Evolutionary conservation across 2,113 vertebrate species (phyloP).

Genomic region (Passer montanus): DNA sequence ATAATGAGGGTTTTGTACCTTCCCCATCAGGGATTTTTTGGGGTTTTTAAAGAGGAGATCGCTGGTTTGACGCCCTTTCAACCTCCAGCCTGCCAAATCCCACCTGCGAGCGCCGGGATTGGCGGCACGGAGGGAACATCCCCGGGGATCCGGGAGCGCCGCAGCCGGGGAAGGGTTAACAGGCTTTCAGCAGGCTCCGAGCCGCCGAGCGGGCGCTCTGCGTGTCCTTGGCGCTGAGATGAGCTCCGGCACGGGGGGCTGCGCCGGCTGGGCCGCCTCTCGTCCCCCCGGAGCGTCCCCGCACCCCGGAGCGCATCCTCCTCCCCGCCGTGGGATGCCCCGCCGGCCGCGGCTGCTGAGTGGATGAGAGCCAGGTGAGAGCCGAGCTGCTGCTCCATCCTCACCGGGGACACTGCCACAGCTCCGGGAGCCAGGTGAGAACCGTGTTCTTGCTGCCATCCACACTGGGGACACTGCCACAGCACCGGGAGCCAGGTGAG

Average conservation of each 20-base stretch:
- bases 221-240: neutral
- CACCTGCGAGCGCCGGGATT: neutral
- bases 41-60: accelerated
- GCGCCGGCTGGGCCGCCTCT: neutral
- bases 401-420: neutral
- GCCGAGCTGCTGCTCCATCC: neutral
- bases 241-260: neutral
- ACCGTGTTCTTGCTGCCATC: neutral
- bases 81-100: neutral
- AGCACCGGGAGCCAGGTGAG: accelerated
- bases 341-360: neutral
- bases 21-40: accelerated
- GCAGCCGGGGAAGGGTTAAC: constrained; percentile 50
- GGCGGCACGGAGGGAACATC: neutral
- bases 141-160: neutral
- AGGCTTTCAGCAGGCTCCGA: neutral
- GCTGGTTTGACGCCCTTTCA: neutral
- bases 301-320: neutral
- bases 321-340: neutral
- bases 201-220: neutral
- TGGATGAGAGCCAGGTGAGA: constrained; percentile 66
- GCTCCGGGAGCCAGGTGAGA: constrained; percentile 61
- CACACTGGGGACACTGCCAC: neutral
- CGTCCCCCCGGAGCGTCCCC: neutral
- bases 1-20: neutral